These are phyloP conservation scores for Rattus norvegicus DNA, from an alignment of 2,113 vertebrate species.

Conservation along the genomic window GRCr8 NC_086024.1:144482501-144483000, in stretches of 20 bases:
- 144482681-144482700: neutral
- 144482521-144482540: conserved; percentile 7
- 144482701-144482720: neutral
- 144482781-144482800: neutral
- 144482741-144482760: conserved; percentile 15
- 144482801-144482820: neutral
- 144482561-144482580: neutral
- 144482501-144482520: neutral
- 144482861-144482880: neutral
- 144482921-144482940: neutral
- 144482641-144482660: conserved; percentile 27
- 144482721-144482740: neutral
- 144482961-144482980: neutral
- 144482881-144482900: conserved; percentile 46
- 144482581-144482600: neutral
- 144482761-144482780: neutral
- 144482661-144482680: neutral
- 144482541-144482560: neutral
- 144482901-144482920: neutral
- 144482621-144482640: neutral
- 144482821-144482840: neutral
- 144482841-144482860: conserved; percentile 46
- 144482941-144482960: neutral
- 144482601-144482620: neutral
- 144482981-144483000: neutral